A percentile compares a stretch with the other conserved stretches of the same genome.
These are phyloP conservation scores for Alouatta palliata DNA, from an alignment of 2,113 vertebrate genomes.

Conservation along the genomic window DNA sequence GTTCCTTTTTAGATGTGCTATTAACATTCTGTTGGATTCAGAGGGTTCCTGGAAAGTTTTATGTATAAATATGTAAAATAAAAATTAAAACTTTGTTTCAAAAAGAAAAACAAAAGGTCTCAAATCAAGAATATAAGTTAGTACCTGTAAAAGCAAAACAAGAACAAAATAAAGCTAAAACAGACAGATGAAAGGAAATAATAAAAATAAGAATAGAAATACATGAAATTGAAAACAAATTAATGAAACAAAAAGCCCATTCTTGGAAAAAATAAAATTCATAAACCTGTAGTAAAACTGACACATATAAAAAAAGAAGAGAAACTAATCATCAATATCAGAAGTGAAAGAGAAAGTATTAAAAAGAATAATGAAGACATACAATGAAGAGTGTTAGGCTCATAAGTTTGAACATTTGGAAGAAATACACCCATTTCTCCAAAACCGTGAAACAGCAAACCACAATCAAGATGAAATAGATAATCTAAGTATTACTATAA, in stretches of 20 bases:
- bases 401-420: background rate
- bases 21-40: constrained; percentile 93
- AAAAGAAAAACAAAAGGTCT: background rate
- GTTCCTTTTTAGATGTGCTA: constrained; percentile 95
- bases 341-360: background rate
- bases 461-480: background rate
- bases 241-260: constrained; percentile 9
- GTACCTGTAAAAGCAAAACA: background rate
- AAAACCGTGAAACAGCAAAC: background rate
- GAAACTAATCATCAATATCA: background rate
- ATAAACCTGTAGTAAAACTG: constrained; percentile 12
- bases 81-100: constrained; percentile 98
- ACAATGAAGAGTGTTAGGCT: background rate
- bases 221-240: constrained; percentile 21
- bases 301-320: background rate
- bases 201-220: background rate
- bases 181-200: background rate
- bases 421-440: constrained; percentile 38
- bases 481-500: background rate
- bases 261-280: background rate
- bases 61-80: constrained; percentile 99
- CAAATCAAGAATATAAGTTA: background rate
- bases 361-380: constrained; percentile 10
- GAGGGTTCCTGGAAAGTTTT: constrained; percentile 94
- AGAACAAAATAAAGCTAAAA: constrained; percentile 18